phyloP scores from a whole-genome alignment of 1,140 invertebrate species.

The Cyrtorhinus lividipennis region DNA sequence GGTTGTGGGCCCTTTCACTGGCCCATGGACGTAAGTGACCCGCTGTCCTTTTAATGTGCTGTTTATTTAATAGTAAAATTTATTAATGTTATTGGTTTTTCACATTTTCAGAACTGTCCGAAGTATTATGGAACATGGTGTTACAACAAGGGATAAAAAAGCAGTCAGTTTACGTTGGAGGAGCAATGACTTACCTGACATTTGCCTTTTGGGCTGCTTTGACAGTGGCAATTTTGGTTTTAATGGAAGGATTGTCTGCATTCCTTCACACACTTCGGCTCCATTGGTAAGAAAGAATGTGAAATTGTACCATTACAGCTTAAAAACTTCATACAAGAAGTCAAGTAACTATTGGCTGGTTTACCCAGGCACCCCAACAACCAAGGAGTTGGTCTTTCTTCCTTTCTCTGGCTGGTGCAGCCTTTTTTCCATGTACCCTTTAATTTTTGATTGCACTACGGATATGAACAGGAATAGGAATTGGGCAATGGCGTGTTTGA shows the following conservation, averaged over 20 bases:
- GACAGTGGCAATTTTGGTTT: conserved; percentile 83
- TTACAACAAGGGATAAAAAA: conserved; percentile 35
- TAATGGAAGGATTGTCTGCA: conserved; percentile 97
- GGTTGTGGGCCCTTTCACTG: conserved; percentile 58
- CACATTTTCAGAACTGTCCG: conserved; percentile 52
- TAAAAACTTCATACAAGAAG: too few species aligned
- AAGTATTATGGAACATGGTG: conserved; percentile 57
- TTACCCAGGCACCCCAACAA: too few species aligned
- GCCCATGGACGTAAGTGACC: conserved; percentile 58
- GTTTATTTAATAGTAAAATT: neutral
- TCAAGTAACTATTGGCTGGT: too few species aligned
- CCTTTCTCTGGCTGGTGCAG: too few species aligned
- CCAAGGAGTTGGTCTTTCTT: too few species aligned
- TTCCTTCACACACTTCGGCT: conserved; percentile 95
- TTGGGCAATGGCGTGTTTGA: too few species aligned
- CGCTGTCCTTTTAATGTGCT: too few species aligned
- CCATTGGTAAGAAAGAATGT: conserved; percentile 90
- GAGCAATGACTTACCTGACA: conserved; percentile 43
- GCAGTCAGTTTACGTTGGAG: conserved; percentile 38
- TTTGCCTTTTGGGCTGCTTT: conserved; percentile 62
- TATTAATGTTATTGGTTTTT: neutral
- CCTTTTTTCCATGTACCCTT: too few species aligned
- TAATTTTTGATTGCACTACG: too few species aligned
- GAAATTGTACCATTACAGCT: too few species aligned
- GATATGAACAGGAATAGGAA: too few species aligned